phyloP scores from a whole-genome alignment of 2,797 vertebrate species.

The Taenioides sp. region DNA sequence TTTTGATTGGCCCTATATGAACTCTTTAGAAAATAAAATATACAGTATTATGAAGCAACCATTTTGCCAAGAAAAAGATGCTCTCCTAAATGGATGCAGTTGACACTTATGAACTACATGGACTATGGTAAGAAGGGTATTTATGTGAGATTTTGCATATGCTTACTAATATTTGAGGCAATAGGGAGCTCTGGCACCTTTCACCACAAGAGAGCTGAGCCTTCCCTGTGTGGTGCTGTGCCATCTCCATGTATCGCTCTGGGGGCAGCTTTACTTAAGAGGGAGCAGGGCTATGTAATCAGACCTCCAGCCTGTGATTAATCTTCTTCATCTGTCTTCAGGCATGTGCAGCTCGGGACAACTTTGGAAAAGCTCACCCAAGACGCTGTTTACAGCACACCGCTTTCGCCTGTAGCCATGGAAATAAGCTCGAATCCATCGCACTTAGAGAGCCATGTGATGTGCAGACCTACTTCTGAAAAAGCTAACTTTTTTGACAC shows the following conservation, averaged over 20 bases:
- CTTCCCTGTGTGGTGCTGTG: slow-evolving; percentile 44
- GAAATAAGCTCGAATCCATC: slow-evolving; percentile 63
- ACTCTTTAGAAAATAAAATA: neutral
- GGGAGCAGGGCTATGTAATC: slow-evolving; percentile 71
- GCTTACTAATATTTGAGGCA: slow-evolving; percentile 21
- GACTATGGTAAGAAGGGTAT: neutral
- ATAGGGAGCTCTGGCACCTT: slow-evolving; percentile 21
- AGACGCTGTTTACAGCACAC: slow-evolving; percentile 64
- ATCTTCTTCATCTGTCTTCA: slow-evolving; percentile 75
- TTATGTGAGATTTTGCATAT: slow-evolving; percentile 22
- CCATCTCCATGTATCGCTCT: slow-evolving; percentile 57
- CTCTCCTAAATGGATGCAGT: slow-evolving; percentile 4
- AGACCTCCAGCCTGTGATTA: slow-evolving; percentile 77
- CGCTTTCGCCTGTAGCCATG: slow-evolving; percentile 58
- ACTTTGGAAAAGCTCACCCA: slow-evolving; percentile 64
- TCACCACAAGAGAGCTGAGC: slow-evolving; percentile 45
- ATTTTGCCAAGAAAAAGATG: neutral
- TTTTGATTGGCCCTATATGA: slow-evolving; percentile 6
- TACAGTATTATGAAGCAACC: neutral
- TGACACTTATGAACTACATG: slow-evolving; percentile 14
- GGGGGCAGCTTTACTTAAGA: slow-evolving; percentile 76
- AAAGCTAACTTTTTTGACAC: slow-evolving; percentile 49
- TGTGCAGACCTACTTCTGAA: slow-evolving; percentile 50
- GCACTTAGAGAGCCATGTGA: slow-evolving; percentile 61
- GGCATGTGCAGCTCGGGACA: slow-evolving; percentile 58